Evolutionary conservation across 2,797 vertebrate genomes (phyloP).

Genomic region (Caiman crocodilus): DNA sequence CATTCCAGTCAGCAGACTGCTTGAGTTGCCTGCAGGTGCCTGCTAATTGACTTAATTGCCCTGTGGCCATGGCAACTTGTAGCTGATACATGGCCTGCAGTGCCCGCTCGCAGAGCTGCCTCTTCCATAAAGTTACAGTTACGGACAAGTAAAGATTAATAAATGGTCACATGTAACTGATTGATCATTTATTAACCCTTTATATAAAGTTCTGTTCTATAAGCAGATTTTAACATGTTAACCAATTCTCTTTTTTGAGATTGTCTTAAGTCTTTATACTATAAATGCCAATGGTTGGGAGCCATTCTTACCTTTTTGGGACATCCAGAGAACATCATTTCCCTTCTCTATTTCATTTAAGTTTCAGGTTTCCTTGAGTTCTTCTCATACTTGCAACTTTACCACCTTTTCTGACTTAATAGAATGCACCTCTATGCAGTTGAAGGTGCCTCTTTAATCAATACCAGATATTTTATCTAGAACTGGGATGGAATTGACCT

Average conservation of each 20-base stretch:
- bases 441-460: slow-evolving; percentile 38
- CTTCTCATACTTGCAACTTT: neutral
- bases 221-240: slow-evolving; percentile 35
- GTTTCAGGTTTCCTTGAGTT: neutral
- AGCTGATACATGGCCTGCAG: neutral
- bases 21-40: no score
- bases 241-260: slow-evolving; percentile 9
- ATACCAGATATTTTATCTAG: neutral
- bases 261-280: slow-evolving; percentile 9
- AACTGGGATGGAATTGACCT: neutral
- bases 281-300: neutral
- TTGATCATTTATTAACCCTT: slow-evolving; percentile 12
- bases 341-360: neutral
- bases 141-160: neutral
- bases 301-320: neutral
- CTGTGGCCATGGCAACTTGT: neutral
- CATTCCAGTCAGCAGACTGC: no score
- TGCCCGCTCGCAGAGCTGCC: no score
- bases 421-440: neutral
- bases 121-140: no score
- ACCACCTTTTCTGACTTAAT: neutral
- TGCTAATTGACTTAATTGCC: no score
- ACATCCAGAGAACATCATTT: neutral
- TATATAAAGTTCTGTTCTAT: slow-evolving; percentile 45
- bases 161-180: slow-evolving; percentile 11